phyloP scores from a whole-genome alignment of 2,797 vertebrate species.

The Myiotriccus ornatus region DNA sequence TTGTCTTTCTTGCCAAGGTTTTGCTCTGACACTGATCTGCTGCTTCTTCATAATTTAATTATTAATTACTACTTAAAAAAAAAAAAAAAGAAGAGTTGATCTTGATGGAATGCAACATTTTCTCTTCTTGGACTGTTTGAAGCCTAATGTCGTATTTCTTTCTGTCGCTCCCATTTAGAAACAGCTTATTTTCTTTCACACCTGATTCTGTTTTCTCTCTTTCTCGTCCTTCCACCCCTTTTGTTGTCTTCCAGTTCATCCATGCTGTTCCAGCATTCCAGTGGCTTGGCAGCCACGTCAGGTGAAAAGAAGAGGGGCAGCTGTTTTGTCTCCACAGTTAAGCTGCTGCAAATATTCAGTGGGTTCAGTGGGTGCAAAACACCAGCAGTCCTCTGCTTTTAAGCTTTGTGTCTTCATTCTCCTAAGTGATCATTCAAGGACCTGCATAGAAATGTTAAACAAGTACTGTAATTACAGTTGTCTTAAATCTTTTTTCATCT shows the following conservation, averaged over 20 bases:
- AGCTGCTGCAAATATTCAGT: not conserved
- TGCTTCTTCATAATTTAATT: not conserved
- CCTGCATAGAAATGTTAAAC: constrained; percentile 14
- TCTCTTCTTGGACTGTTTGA: not conserved
- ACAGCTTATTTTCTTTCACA: not conserved
- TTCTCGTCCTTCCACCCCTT: not conserved
- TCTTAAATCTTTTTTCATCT: not conserved
- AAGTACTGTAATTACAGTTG: not conserved
- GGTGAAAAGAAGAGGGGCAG: not conserved
- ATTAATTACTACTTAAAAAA: not conserved
- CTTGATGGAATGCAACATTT: not conserved
- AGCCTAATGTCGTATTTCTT: not conserved
- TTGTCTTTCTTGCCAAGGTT: not conserved
- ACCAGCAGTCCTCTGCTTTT: not conserved
- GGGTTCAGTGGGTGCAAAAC: not conserved
- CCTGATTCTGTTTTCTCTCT: not conserved
- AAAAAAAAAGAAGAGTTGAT: not conserved
- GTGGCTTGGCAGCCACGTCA: not conserved
- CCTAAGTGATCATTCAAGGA: not conserved
- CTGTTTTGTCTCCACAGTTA: not conserved
- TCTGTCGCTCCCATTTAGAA: not conserved
- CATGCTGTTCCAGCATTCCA: not conserved
- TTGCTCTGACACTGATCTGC: not conserved
- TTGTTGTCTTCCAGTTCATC: not conserved
- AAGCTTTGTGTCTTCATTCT: not conserved